A percentile compares a stretch with the other conserved stretches of the same genome.
These are phyloP conservation scores for Cryptoblepharus egeriae DNA, from an alignment of 2,797 vertebrate genomes.

Conservation along the genomic window DNA sequence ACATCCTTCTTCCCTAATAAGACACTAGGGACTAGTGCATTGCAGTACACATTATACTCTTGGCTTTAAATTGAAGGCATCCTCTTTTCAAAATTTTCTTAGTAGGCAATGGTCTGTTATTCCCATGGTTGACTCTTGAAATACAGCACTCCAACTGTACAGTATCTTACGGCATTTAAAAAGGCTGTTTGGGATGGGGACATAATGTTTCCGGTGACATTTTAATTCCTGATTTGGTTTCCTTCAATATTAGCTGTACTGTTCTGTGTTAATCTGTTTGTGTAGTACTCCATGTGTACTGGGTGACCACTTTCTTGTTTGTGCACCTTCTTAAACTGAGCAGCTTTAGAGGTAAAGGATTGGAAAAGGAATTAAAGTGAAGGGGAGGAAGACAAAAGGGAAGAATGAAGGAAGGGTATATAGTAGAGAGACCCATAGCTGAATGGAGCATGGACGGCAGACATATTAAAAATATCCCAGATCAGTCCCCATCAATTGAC, in stretches of 20 bases:
- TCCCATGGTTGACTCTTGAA: background rate
- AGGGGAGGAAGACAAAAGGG: background rate
- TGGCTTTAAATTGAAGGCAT: background rate
- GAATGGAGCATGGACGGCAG: background rate
- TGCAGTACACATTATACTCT: accelerated
- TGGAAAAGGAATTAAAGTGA: background rate
- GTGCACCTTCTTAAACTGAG: background rate
- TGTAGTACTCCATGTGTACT: background rate
- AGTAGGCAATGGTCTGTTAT: background rate
- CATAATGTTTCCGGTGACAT: accelerated
- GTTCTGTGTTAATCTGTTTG: background rate
- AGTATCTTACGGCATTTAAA: background rate
- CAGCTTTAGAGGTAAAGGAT: background rate
- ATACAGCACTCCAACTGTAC: background rate
- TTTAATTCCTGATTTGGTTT: background rate
- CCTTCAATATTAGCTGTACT: background rate
- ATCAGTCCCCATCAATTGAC: background rate
- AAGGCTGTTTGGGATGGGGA: background rate
- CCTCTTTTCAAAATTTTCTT: background rate
- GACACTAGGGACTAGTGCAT: accelerated
- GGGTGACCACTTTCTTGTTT: background rate
- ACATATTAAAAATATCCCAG: background rate
- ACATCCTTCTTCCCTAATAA: background rate
- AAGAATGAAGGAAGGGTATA: background rate
- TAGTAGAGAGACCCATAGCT: background rate